These are phyloP conservation scores for Brenthis ino DNA, from an alignment of 2,888 invertebrate genomes.

Conservation along the genomic window DNA sequence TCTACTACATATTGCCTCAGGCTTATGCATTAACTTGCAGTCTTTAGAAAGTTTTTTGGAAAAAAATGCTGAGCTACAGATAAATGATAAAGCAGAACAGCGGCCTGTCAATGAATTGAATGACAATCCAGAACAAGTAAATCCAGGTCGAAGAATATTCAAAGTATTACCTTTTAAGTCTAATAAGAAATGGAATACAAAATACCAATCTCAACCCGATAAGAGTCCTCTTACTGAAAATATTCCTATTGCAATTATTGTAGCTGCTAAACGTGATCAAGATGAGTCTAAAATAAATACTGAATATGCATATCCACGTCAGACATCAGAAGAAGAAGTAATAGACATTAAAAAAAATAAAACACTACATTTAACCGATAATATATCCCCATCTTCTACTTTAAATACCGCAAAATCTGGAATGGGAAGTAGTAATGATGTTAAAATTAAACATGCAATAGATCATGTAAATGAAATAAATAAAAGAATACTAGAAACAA, in stretches of 20 bases:
- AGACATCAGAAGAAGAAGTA: too few species aligned
- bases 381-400: too few species aligned
- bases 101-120: background rate
- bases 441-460: background rate
- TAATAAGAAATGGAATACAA: slow-evolving; percentile 2
- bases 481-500: background rate
- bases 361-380: background rate
- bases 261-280: background rate
- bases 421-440: background rate
- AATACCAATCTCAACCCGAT: background rate
- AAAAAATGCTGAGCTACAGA: background rate
- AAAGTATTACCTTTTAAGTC: slow-evolving; percentile 7
- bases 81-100: background rate
- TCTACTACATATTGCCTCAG: background rate
- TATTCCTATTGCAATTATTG: background rate
- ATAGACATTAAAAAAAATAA: background rate
- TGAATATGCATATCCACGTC: background rate
- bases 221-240: background rate
- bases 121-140: background rate
- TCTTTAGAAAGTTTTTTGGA: background rate
- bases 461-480: background rate
- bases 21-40: background rate
- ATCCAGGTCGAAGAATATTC: slow-evolving; percentile 3
- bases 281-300: background rate
- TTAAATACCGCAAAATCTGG: too few species aligned